These are phyloP conservation scores for Hypotaenidia okinawae DNA, from an alignment of 2,797 vertebrate genomes.

Conservation along the genomic window DNA sequence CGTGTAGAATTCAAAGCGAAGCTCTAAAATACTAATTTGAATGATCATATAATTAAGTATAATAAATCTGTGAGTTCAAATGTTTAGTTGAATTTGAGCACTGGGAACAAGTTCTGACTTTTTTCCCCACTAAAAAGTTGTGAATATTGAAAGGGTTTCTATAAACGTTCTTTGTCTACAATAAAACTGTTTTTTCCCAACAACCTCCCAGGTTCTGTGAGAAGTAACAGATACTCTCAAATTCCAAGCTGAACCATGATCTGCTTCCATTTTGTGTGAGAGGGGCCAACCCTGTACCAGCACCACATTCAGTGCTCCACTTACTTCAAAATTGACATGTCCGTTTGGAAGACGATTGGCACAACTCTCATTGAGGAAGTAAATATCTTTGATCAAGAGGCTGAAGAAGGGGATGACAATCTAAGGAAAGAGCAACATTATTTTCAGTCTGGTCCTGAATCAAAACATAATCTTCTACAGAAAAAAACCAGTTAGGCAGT, in stretches of 20 bases:
- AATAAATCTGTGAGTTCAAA: not conserved
- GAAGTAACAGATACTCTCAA: not conserved
- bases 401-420: constrained; percentile 99
- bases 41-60: not conserved
- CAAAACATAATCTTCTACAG: not conserved
- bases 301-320: not conserved
- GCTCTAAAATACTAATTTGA: not conserved
- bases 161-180: not conserved
- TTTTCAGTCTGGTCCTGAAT: not conserved
- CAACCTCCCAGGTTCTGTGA: not conserved
- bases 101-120: not conserved
- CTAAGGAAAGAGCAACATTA: constrained; percentile 74
- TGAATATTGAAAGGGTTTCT: not conserved
- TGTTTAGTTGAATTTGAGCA: not conserved
- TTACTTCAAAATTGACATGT: constrained; percentile 93
- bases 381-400: constrained; percentile 94
- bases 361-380: constrained; percentile 96
- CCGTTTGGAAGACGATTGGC: constrained; percentile 89
- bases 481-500: not conserved
- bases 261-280: not conserved
- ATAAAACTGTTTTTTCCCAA: not conserved
- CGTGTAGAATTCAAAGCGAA: not conserved
- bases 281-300: not conserved
- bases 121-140: not conserved
- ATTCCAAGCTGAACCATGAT: not conserved